These are phyloP conservation scores for Brienomyrus longianalis DNA, from an alignment of 2,113 vertebrate species.

Conservation along the genomic window DNA sequence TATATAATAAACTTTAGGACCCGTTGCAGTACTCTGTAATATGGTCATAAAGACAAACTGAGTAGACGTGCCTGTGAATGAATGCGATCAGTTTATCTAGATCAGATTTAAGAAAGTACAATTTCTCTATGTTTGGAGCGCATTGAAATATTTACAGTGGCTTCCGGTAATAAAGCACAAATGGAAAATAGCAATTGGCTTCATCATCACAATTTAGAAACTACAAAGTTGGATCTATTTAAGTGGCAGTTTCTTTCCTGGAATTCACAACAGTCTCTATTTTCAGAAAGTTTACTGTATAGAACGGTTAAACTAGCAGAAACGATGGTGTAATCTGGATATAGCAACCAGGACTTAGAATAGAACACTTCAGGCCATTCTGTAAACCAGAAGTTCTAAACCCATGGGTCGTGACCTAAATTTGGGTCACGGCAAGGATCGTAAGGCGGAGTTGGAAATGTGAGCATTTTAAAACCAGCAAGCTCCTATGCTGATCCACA, in stretches of 20 bases:
- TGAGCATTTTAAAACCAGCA: no score
- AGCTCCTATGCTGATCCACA: no score
- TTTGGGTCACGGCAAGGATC: neutral
- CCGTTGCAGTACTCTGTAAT: neutral
- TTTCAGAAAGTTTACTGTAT: neutral
- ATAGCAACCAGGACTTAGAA: neutral
- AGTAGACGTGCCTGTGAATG: neutral
- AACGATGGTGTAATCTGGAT: neutral
- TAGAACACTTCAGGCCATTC: neutral
- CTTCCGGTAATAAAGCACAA: neutral
- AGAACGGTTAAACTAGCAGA: neutral
- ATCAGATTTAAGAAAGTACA: neutral
- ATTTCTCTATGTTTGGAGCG: neutral
- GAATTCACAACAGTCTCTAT: neutral
- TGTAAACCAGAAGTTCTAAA: neutral
- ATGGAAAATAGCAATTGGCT: neutral
- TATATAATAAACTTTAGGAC: neutral
- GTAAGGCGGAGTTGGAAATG: no score
- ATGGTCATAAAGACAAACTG: neutral
- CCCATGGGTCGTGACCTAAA: neutral
- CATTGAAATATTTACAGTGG: neutral
- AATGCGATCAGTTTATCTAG: neutral
- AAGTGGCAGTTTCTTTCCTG: neutral
- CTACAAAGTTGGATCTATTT: neutral
- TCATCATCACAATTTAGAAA: neutral